Conservation (phyloP, 2,888 invertebrate genomes). For the Phragmatobia fuliginosa region DNA sequence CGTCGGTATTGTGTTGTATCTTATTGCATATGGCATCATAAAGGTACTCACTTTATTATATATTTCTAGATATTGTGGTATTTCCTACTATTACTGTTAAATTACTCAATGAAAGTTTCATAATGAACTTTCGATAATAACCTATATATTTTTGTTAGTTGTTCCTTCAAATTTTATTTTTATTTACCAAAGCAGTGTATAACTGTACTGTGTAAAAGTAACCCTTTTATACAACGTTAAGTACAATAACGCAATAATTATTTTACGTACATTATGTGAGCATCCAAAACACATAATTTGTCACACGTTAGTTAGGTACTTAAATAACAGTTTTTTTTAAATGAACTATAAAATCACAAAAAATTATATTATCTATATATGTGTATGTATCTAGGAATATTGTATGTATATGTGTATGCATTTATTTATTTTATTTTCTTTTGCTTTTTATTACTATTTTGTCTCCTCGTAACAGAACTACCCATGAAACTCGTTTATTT, state of each 20-base stretch:
- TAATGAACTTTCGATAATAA: not conserved
- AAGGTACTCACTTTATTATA: conserved; percentile 51
- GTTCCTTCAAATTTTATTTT: not conserved
- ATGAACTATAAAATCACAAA: no score
- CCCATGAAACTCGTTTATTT: no score
- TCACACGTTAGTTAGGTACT: not conserved
- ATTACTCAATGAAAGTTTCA: not conserved
- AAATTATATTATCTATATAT: no score
- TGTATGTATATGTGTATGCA: no score
- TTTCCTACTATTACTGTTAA: conserved; percentile 1
- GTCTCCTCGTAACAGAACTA: no score
- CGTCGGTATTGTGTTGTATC: conserved; percentile 74
- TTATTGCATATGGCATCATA: conserved; percentile 72
- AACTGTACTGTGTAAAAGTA: not conserved
- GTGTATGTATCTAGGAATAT: no score
- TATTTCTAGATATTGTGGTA: conserved; percentile 47
- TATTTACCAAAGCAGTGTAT: not conserved
- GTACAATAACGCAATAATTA: not conserved
- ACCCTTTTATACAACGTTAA: not conserved
- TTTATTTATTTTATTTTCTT: no score
- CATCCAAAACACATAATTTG: not conserved
- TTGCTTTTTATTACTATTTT: no score
- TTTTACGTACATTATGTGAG: no score
- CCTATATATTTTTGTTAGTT: not conserved
- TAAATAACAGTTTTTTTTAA: no score